Evolutionary conservation across 2,113 vertebrate species (phyloP).

Genomic region (Aegotheles bennettii): DNA sequence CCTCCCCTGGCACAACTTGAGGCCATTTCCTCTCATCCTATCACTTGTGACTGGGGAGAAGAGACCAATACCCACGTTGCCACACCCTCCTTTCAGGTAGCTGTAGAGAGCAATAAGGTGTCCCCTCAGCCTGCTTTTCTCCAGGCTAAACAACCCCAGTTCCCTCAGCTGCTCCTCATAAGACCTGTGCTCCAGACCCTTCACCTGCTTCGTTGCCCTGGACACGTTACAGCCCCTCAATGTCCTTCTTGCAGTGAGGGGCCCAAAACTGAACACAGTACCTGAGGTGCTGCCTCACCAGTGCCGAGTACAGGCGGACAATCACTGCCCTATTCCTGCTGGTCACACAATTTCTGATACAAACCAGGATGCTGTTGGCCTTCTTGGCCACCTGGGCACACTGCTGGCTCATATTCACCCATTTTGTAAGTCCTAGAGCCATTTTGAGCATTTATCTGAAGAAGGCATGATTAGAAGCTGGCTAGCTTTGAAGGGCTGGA

Average conservation of each 20-base stretch:
- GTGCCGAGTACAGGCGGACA: not conserved
- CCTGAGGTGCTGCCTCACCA: not conserved
- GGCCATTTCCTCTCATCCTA: not conserved
- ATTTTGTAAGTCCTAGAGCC: not conserved
- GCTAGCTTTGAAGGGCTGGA: not conserved
- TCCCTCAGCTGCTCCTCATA: not conserved
- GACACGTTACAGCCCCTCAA: not conserved
- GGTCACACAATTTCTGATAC: not conserved
- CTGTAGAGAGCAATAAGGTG: not conserved
- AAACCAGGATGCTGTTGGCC: not conserved
- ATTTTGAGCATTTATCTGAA: not conserved
- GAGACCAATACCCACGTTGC: not conserved
- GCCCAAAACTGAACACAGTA: not conserved
- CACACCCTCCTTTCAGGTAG: not conserved
- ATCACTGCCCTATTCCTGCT: not conserved
- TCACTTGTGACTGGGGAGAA: not conserved
- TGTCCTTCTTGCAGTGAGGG: not conserved
- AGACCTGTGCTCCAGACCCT: not conserved
- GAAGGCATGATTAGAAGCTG: not conserved
- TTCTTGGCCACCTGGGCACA: not conserved
- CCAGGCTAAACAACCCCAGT: not conserved
- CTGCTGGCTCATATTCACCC: not conserved
- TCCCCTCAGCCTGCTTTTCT: not conserved
- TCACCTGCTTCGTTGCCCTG: not conserved
- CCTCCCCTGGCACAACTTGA: not conserved